A percentile compares a stretch with the other conserved stretches of the same genome.
Conservation (phyloP, 2,797 vertebrate genomes). For the Chaetodon trifasciatus region DNA sequence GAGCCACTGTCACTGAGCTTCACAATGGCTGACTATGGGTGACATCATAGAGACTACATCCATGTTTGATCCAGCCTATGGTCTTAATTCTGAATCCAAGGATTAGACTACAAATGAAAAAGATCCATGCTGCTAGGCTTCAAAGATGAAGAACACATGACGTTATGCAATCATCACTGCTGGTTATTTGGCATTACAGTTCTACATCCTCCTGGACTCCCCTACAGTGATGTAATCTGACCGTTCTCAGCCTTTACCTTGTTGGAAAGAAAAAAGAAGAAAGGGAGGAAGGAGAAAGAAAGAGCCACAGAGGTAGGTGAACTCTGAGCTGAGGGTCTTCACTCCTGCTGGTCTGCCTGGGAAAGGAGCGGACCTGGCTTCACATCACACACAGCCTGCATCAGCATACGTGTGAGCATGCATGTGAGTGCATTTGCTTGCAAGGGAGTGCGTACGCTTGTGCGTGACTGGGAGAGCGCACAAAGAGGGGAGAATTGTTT, state of each 20-base stretch:
- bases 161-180: conserved; percentile 13
- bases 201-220: conserved; percentile 21
- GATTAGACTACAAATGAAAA: conserved; percentile 5
- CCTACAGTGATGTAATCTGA: conserved; percentile 50
- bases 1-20: too few species aligned
- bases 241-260: conserved; percentile 37
- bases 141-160: conserved; percentile 14
- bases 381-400: conserved; percentile 69
- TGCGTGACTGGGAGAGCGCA: conserved; percentile 55
- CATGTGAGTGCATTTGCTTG: conserved; percentile 51
- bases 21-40: too few species aligned
- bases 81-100: neutral
- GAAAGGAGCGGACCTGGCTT: conserved; percentile 69
- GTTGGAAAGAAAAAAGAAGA: conserved; percentile 14
- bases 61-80: too few species aligned
- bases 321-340: conserved; percentile 50
- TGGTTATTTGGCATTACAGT: conserved; percentile 22
- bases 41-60: too few species aligned
- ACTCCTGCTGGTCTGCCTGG: conserved; percentile 61
- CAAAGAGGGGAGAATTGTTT: conserved; percentile 42
- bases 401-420: conserved; percentile 58
- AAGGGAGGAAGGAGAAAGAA: conserved; percentile 28
- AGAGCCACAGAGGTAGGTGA: conserved; percentile 16
- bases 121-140: conserved; percentile 10
- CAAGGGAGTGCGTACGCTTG: conserved; percentile 10